Evolutionary conservation across 2,113 vertebrate genomes (phyloP), one percentile per base, ranked within the genome.

Genomic region (Hystrix cristata): DNA sequence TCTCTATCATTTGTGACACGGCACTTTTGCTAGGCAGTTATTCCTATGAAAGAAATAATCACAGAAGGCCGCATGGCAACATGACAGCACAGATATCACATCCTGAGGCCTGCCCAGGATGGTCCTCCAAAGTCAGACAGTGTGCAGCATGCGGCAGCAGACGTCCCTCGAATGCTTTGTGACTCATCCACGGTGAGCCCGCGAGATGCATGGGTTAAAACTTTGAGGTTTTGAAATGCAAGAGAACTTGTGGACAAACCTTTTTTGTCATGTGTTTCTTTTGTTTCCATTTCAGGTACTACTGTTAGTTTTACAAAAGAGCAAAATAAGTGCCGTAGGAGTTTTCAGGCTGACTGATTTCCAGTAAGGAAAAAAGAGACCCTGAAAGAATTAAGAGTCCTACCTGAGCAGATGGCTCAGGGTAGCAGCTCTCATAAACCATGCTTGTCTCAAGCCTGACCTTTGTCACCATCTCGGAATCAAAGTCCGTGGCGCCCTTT

Each of bases 401-500:
- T 69, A 89, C 72, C 55, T 60, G 87, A 59, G 60, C 60, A 65
- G 84, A 62, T 64, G 65, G 46, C 87, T 60, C 72, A 43, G 34
- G 38, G 13, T 21, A 78, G 91, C 34, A 51, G 27, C 23, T 21
- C 87, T 96, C 90, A 83, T 95, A 72, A 96, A 89, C 84, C 43
- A 59, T 29, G 51, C 67, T 94, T 89, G 80, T 95, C 92, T 97
- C 81, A 59, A 94, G 53, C 21, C 92, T 94, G 92, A 96, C 92
- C 92, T 97, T 96, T 96, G 82, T 71, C 87, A 92, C 51, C 92
- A 7, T 96, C 95, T 83, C 57, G 13, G 94, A 97, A 94, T 93
- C 95, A 95, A 81, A 96, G 64, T 81, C 92, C 21, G 19, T 91
- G 95, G 88, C 89, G 94, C 82, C 95, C 94, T 97, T 97, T 91